Conservation (phyloP, 2,888 invertebrate species). For the Erynnis tages region DNA sequence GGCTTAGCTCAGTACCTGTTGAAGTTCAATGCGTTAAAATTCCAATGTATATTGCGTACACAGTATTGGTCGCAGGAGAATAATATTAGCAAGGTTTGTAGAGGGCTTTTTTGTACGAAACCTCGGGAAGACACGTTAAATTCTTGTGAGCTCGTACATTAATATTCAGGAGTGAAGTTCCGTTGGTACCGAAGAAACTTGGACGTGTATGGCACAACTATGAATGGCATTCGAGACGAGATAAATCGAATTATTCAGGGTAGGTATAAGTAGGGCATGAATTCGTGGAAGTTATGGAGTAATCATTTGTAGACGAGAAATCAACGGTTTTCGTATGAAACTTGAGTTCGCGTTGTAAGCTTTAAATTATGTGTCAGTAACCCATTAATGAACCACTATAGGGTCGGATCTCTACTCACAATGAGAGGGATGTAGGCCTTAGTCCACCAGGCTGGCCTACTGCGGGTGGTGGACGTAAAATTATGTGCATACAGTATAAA, state of each 20-base stretch:
- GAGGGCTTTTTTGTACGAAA: constrained; percentile 13
- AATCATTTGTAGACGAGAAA: too few species aligned
- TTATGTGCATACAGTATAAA: too few species aligned
- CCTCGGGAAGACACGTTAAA: constrained; percentile 26
- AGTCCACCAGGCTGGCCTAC: too few species aligned
- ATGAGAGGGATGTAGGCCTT: too few species aligned
- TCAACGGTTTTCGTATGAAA: too few species aligned
- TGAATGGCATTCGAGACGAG: constrained; percentile 18
- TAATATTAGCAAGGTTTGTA: background rate
- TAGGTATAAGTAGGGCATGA: constrained; percentile 13
- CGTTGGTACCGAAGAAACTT: constrained; percentile 18
- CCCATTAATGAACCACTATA: too few species aligned
- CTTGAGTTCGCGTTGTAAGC: too few species aligned
- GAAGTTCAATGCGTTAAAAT: too few species aligned
- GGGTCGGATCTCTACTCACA: too few species aligned
- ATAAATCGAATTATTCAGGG: constrained; percentile 19
- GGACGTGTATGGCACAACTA: constrained; percentile 21
- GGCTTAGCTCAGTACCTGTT: background rate
- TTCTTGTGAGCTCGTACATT: constrained; percentile 27
- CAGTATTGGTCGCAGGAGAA: background rate
- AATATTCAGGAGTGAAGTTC: constrained; percentile 33
- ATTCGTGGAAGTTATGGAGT: constrained; percentile 12
- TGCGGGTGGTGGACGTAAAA: too few species aligned
- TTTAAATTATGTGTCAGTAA: too few species aligned
- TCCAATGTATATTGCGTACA: background rate